Evolutionary conservation across 2,113 vertebrate genomes (phyloP).

Genomic region (Glaucidium brasilianum): DNA sequence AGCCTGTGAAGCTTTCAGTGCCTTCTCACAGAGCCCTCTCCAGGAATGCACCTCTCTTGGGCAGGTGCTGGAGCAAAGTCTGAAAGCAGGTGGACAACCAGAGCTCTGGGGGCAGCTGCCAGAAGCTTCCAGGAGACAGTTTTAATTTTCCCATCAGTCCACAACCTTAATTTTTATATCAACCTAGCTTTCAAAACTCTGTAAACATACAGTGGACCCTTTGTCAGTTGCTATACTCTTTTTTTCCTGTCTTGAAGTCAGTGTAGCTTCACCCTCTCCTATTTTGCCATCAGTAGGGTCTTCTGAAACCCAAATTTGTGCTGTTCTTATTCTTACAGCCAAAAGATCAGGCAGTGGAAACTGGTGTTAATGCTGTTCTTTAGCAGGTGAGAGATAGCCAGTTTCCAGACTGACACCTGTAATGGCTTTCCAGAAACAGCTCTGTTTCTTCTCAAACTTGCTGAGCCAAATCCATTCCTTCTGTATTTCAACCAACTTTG

Average conservation of each 20-base stretch:
- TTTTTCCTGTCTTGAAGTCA: neutral
- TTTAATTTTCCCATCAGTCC: neutral
- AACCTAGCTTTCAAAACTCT: neutral
- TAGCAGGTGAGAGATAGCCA: neutral
- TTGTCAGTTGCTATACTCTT: neutral
- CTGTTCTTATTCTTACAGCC: neutral
- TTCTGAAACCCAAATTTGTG: neutral
- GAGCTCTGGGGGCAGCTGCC: neutral
- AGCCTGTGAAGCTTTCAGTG: neutral
- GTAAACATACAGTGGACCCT: neutral
- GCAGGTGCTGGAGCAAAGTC: neutral
- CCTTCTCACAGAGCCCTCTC: neutral
- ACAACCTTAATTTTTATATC: neutral
- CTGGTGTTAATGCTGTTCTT: neutral
- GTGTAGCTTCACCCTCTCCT: neutral
- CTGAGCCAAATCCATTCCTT: conserved; percentile 22
- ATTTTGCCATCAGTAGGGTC: neutral
- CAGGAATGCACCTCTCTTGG: neutral
- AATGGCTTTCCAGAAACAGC: neutral
- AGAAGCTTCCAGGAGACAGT: neutral
- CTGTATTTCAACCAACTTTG: neutral
- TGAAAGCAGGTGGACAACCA: neutral
- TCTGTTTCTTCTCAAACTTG: neutral
- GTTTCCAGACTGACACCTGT: neutral
- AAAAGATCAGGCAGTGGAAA: neutral